Base-by-base conservation (phyloP, 2,113 vertebrate genomes). In the Ochotona curzoniae region DNA sequence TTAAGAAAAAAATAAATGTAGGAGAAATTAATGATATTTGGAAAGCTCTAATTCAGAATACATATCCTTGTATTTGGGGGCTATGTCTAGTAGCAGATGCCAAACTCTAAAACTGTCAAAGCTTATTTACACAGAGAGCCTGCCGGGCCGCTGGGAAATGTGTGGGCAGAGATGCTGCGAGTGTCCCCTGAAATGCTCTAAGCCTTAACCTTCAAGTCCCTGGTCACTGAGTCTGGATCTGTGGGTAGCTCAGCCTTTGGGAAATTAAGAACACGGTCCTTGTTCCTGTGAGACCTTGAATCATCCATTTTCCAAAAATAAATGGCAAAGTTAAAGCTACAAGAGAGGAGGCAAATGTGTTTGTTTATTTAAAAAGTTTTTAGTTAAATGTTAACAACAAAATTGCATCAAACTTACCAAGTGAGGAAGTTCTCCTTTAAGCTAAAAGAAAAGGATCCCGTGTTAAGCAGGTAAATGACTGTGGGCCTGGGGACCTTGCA, bases 1-100 rank as follows among this genome's bases (percentile, higher is more conserved):
- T 66, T 30, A 64, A 23, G 51, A 7, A 47, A 87, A 86, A 26
- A 75, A 28, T 89, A 76, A 83, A n/a, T 83, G 20, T 51, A 63
- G 13, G 4, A 8, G 25, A 83, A 79, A 69, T 49, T 51, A 75
- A 74, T 14, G 13, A 63, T 79, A 85, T 28, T 79, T 71, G 30
- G 54, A 79, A 61, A 69, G 49, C 3, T 7, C 49, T 38, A 83
- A 49, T 18, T 9, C 11, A 80, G 11, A 76, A 15, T 8, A 8
- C 83, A 26, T 54, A 66, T 12, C 2, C 3, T 71, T 14, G 38
- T 20, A 25, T 67, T 64, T 6, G 67, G 20, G 20, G 28, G 23
- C 57, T 47, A 47, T 8, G 51, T 25, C 14, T 3, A 13, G 2
- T 13, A 64, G 60, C 8, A 87, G 47, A 91, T 21, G 35, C 10